These are phyloP conservation scores for Metacarcinus magister DNA, from an alignment of 2,888 invertebrate genomes.

Conservation along the genomic window DNA sequence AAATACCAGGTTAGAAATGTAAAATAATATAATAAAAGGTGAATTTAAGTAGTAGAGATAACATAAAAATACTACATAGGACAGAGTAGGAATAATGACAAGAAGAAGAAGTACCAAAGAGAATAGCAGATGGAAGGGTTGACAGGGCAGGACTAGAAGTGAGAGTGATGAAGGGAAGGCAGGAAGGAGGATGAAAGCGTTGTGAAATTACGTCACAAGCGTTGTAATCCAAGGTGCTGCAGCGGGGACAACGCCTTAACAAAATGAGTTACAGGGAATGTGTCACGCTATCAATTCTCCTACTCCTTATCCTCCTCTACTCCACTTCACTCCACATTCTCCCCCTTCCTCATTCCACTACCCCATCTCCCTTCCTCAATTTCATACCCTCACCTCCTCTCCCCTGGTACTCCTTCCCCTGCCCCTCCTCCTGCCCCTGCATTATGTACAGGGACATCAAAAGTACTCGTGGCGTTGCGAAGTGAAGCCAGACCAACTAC, in stretches of 20 bases:
- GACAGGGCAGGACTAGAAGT: neutral
- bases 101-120: neutral
- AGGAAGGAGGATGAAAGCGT: neutral
- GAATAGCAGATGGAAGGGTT: neutral
- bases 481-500: neutral
- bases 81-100: too few relatives aligned
- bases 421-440: neutral
- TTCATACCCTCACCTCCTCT: neutral
- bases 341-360: neutral
- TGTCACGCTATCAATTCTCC: conserved; percentile 13
- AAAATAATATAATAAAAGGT: neutral
- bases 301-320: neutral
- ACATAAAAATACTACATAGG: too few relatives aligned
- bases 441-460: conserved; percentile 50
- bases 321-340: neutral
- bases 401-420: neutral
- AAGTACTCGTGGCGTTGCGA: neutral
- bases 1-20: too few relatives aligned
- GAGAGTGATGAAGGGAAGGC: neutral
- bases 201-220: neutral
- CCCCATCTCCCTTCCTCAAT: neutral
- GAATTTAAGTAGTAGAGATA: neutral
- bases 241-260: neutral
- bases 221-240: neutral
- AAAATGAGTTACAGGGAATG: neutral